phyloP scores from a whole-genome alignment of 1,140 invertebrate genomes.

The Dendroctonus ponderosae region DNA sequence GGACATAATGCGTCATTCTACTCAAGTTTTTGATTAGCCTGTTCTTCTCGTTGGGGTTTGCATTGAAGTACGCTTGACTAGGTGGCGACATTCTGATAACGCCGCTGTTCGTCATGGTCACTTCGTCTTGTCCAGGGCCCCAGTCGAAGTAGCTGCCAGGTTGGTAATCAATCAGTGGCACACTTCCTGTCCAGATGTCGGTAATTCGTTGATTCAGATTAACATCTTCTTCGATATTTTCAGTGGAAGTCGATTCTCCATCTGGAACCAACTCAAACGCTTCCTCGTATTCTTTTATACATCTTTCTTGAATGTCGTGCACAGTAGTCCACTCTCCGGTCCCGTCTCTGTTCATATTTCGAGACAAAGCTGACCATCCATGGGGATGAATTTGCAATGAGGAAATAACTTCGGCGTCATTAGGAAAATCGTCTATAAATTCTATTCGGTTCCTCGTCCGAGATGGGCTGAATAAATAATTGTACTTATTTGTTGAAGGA shows the following conservation, averaged over 20 bases:
- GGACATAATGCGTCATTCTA: constrained; percentile 78
- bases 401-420: constrained; percentile 87
- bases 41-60: constrained; percentile 40
- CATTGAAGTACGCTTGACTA: constrained; percentile 40
- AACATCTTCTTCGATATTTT: constrained; percentile 34
- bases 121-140: constrained; percentile 13
- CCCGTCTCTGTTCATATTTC: constrained; percentile 84
- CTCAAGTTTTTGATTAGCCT: constrained; percentile 62
- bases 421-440: constrained; percentile 87
- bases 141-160: constrained; percentile 20
- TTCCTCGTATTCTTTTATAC: constrained; percentile 53
- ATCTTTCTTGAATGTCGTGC: constrained; percentile 83
- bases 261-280: constrained; percentile 44
- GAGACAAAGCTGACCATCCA: constrained; percentile 83
- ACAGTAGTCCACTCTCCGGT: constrained; percentile 91
- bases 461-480: constrained; percentile 73
- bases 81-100: constrained; percentile 38
- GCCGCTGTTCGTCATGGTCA: constrained; percentile 45
- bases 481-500: constrained; percentile 73
- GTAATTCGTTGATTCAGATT: constrained; percentile 35
- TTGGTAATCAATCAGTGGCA: constrained; percentile 39
- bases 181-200: constrained; percentile 48
- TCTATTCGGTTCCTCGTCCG: constrained; percentile 81
- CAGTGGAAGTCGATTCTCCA: constrained; percentile 36
- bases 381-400: constrained; percentile 89